A percentile compares a stretch with the other conserved stretches of the same genome.
phyloP scores from a whole-genome alignment of 2,797 vertebrate species.

The Malacoraja senta region DNA sequence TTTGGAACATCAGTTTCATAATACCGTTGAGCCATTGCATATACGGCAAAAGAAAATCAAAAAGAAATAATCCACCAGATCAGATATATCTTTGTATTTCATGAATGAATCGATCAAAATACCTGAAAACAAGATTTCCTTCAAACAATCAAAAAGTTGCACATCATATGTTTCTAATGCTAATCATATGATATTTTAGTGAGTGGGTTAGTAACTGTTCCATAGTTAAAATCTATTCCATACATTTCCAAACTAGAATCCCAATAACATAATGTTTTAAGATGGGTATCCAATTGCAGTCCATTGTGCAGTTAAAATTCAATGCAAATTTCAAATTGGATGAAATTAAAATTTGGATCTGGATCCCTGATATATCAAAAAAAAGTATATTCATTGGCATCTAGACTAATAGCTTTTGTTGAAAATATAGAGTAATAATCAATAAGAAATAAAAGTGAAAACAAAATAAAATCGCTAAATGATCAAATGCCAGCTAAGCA shows the following conservation, averaged over 20 bases:
- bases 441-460: constrained; percentile 10
- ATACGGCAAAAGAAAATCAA: neutral
- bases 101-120: neutral
- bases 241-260: no score
- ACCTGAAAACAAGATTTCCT: neutral
- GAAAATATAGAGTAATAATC: neutral
- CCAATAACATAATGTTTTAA: neutral
- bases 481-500: neutral
- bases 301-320: neutral
- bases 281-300: neutral
- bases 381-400: neutral
- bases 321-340: neutral
- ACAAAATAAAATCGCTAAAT: neutral
- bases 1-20: no score
- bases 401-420: neutral
- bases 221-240: neutral
- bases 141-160: neutral
- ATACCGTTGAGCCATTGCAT: neutral
- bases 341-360: neutral
- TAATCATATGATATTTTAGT: neutral
- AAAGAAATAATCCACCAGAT: neutral
- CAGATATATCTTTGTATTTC: neutral
- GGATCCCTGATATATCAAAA: neutral
- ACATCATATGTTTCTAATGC: neutral
- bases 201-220: neutral